A percentile compares a stretch with the other conserved stretches of the same genome.
Evolutionary conservation across 2,113 vertebrate species (phyloP).

Genomic region (Pseudolaguvia tuberculata): DNA sequence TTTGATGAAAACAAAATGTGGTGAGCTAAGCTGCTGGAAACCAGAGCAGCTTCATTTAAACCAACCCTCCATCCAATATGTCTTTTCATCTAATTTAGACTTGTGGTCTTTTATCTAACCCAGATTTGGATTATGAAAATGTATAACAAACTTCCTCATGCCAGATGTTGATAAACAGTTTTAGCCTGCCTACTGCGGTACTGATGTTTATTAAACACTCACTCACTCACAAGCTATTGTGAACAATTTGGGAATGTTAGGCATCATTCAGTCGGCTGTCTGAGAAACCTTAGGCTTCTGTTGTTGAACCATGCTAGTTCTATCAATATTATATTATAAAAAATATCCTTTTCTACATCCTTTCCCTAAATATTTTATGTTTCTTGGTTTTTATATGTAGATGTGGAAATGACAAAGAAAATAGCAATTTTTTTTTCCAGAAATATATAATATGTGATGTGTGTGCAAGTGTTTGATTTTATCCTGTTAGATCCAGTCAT

Average conservation of each 20-base stretch:
- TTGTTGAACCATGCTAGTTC: not conserved
- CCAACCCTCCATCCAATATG: slow-evolving; percentile 32
- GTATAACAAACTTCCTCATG: slow-evolving; percentile 16
- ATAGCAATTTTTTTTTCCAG: too few species aligned
- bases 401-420: too few species aligned
- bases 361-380: not conserved
- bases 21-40: slow-evolving; percentile 37
- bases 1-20: slow-evolving; percentile 36
- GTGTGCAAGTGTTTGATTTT: too few species aligned
- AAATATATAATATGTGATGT: too few species aligned
- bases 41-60: slow-evolving; percentile 32
- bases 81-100: slow-evolving; percentile 20
- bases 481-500: too few species aligned
- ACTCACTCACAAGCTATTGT: slow-evolving; percentile 28
- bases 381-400: too few species aligned
- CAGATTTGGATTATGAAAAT: slow-evolving; percentile 17
- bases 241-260: not conserved
- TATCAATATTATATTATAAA: not conserved
- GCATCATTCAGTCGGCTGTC: too few species aligned
- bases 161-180: slow-evolving; percentile 36
- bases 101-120: slow-evolving; percentile 27
- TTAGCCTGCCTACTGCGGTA: slow-evolving; percentile 31
- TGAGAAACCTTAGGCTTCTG: slow-evolving; percentile 4
- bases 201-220: slow-evolving; percentile 38
- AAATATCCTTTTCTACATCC: not conserved